Evolutionary conservation across 2,797 vertebrate genomes (phyloP).

Genomic region (Garrulus glandarius): DNA sequence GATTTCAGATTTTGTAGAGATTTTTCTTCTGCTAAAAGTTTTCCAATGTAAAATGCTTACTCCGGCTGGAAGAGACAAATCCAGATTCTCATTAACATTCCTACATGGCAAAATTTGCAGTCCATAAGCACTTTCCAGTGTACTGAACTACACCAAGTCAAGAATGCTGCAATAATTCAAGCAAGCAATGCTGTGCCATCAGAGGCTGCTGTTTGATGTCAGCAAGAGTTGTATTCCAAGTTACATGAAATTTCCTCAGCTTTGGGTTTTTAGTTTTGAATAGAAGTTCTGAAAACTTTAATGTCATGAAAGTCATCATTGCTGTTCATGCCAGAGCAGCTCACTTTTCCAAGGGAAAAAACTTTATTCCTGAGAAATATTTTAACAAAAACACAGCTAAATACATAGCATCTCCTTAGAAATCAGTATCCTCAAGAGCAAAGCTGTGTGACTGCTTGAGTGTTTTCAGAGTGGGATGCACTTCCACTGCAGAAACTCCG

Average conservation of each 20-base stretch:
- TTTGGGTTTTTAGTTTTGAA: neutral
- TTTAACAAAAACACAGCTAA: neutral
- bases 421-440: neutral
- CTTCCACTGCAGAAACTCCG: neutral
- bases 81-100: conserved; percentile 43
- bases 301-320: neutral
- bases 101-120: neutral
- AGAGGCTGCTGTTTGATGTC: conserved; percentile 8
- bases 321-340: neutral
- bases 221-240: neutral
- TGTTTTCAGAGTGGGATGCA: neutral
- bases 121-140: conserved; percentile 19
- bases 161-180: conserved; percentile 32
- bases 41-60: conserved; percentile 25
- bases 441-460: neutral
- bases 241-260: neutral
- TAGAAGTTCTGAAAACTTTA: neutral
- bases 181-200: neutral
- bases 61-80: neutral
- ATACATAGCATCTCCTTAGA: neutral
- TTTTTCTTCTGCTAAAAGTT: neutral
- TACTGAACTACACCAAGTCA: conserved; percentile 37
- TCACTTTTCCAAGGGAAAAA: neutral
- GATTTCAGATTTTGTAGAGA: neutral
- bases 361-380: neutral